Evolutionary conservation across 2,113 vertebrate genomes (phyloP).

Genomic region (Paraplagusia blochii): DNA sequence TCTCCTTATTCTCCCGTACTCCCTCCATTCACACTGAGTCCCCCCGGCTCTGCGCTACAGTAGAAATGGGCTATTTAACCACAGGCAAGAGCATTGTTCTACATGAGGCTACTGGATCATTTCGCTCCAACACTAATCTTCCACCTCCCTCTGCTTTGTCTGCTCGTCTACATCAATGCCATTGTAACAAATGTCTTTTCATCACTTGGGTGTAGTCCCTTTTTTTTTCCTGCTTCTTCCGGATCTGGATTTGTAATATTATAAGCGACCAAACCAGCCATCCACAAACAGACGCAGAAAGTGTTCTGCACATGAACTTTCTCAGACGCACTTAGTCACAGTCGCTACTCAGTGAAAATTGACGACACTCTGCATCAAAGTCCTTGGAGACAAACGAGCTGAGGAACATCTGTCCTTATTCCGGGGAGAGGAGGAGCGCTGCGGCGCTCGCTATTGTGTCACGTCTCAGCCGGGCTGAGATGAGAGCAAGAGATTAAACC

Average conservation of each 20-base stretch:
- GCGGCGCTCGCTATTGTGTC: slow-evolving; percentile 18
- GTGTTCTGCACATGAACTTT: slow-evolving; percentile 21
- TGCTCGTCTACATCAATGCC: neutral
- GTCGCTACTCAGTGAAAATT: slow-evolving; percentile 25
- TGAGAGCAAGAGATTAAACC: slow-evolving; percentile 41
- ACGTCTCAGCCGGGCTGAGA: slow-evolving; percentile 37
- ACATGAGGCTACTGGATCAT: slow-evolving; percentile 16
- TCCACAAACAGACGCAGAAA: neutral
- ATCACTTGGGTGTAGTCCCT: neutral
- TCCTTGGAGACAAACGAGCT: slow-evolving; percentile 36
- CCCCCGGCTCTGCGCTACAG: slow-evolving; percentile 31
- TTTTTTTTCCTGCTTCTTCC: neutral
- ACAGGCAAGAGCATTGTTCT: slow-evolving; percentile 2
- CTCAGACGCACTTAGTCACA: slow-evolving; percentile 23
- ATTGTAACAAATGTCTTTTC: slow-evolving; percentile 7
- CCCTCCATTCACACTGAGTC: slow-evolving; percentile 38
- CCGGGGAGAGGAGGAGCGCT: slow-evolving; percentile 19
- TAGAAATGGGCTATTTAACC: slow-evolving; percentile 21
- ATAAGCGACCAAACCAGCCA: neutral
- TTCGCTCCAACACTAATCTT: slow-evolving; percentile 18
- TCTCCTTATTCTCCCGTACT: slow-evolving; percentile 46
- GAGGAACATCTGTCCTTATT: slow-evolving; percentile 45
- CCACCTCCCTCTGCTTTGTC: neutral
- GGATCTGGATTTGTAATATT: no score
- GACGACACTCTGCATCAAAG: slow-evolving; percentile 19